Evolutionary conservation across 2,113 vertebrate genomes (phyloP).

Genomic region (Sclerurus mexicanus): DNA sequence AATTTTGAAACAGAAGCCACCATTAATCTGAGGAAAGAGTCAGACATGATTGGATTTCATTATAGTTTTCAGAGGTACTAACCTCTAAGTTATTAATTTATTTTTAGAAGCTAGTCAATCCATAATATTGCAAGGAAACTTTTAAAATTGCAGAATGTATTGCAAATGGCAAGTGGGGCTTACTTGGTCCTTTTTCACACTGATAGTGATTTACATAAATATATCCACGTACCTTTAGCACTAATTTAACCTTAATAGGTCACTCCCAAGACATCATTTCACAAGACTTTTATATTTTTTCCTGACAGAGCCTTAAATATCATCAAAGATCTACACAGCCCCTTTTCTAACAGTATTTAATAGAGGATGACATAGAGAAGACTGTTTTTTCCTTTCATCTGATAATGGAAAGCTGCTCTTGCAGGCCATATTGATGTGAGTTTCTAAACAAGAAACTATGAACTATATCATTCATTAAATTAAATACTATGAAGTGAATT

Average conservation of each 20-base stretch:
- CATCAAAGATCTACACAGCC: background rate
- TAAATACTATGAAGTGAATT: background rate
- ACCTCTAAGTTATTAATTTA: background rate
- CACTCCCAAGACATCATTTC: background rate
- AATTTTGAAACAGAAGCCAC: background rate
- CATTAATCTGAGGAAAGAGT: background rate
- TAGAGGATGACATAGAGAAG: background rate
- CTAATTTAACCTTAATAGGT: background rate
- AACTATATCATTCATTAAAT: background rate
- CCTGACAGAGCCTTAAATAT: background rate
- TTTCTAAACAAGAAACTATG: background rate
- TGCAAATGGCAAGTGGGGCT: rapidly evolving
- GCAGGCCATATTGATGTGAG: background rate
- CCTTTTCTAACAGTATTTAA: background rate
- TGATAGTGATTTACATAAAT: background rate
- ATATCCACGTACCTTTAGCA: background rate
- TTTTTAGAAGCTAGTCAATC: background rate
- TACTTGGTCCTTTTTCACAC: background rate
- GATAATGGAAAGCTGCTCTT: background rate
- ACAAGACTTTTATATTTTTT: background rate
- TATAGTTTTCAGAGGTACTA: background rate
- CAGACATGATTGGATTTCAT: background rate
- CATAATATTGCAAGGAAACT: background rate
- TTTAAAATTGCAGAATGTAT: background rate
- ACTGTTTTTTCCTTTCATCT: background rate